Evolutionary conservation across 1,140 invertebrate genomes (phyloP).

Genomic region (Monochamus saltuarius): DNA sequence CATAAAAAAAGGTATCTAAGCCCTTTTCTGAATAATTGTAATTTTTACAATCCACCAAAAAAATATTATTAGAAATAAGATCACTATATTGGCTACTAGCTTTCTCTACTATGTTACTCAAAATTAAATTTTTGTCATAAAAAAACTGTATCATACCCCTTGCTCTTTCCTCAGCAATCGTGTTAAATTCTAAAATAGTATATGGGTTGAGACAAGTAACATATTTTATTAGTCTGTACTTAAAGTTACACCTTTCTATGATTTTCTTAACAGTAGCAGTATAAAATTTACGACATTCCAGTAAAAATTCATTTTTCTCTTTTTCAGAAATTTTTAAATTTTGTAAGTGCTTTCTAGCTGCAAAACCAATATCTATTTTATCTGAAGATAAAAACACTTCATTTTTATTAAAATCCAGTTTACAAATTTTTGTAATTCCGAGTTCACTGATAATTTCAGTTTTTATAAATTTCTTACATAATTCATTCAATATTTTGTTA

Average conservation of each 20-base stretch:
- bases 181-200: background rate
- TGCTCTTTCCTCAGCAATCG: background rate
- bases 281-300: constrained; percentile 1
- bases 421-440: background rate
- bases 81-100: background rate
- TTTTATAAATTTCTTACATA: background rate
- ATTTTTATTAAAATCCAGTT: constrained; percentile 5
- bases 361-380: constrained; percentile 8
- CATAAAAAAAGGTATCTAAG: background rate
- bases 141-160: constrained; percentile 2
- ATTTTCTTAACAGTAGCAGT: background rate
- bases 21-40: background rate
- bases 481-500: constrained; percentile 2
- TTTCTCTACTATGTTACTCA: background rate
- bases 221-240: background rate
- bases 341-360: background rate
- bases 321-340: background rate
- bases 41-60: constrained; percentile 5
- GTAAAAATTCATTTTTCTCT: constrained; percentile 3
- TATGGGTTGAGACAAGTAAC: constrained; percentile 1
- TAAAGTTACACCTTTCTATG: background rate
- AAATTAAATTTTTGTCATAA: constrained; percentile 4
- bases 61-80: background rate
- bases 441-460: background rate
- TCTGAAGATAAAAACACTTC: background rate